Percentiles rank a stretch among this genome's conserved stretches.
phyloP scores from a whole-genome alignment of 2,113 vertebrate genomes.

The Corvus cornix region DNA sequence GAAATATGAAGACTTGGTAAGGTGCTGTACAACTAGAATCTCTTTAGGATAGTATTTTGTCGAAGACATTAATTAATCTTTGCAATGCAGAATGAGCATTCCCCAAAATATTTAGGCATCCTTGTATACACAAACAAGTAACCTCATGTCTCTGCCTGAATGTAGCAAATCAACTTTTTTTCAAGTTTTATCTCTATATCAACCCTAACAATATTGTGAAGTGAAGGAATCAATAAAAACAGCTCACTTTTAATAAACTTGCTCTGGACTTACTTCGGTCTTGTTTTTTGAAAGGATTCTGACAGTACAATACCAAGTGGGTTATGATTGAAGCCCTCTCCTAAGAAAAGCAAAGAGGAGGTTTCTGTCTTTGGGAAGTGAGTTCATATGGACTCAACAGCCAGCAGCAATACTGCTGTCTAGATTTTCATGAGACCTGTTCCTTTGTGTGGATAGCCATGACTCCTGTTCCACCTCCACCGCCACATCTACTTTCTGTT shows the following conservation, averaged over 20 bases:
- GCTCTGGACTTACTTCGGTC: background rate
- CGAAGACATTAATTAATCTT: background rate
- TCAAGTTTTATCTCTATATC: too few species aligned
- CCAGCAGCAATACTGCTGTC: background rate
- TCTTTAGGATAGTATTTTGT: background rate
- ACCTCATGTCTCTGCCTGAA: too few species aligned
- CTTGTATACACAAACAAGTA: too few species aligned
- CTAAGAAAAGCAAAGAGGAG: background rate
- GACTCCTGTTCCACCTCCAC: background rate
- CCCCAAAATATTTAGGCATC: too few species aligned
- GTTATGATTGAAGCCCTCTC: background rate
- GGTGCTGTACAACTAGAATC: background rate
- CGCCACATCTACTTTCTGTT: background rate
- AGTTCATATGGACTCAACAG: background rate
- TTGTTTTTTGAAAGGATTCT: background rate
- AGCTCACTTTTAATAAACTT: background rate
- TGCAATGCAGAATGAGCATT: too few species aligned
- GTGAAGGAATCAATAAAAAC: background rate
- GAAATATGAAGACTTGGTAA: background rate
- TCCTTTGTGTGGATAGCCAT: background rate
- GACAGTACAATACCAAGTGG: fast-evolving
- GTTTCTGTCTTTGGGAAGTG: background rate
- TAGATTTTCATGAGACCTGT: background rate
- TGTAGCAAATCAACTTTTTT: too few species aligned
- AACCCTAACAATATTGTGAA: background rate